Evolutionary conservation across 2,888 invertebrate species (phyloP), one percentile per base, ranked within the genome.

Genomic region (Netelia fuscicornis): DNA sequence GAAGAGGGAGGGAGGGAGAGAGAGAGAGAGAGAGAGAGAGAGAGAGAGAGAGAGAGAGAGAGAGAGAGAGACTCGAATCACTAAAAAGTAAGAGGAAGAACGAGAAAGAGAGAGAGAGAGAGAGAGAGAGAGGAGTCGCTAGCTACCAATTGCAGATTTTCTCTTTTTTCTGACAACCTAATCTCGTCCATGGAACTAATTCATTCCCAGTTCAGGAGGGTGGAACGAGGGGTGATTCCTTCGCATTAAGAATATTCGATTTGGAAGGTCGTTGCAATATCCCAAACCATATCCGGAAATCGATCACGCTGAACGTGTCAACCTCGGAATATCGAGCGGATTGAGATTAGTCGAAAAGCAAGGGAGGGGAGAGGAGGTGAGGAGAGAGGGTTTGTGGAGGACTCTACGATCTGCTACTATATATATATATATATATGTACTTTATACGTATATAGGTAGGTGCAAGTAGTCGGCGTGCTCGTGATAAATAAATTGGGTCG

Each of bases 401-500:
- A 64, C 48, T 25, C 64, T 17, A 17, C 37, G 58, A 71, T 20
- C 37, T 56, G 37, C 37, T 71, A 0, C 17, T 17, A 17, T 17
- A 17, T 17, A 17, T 17, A 17, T 17, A 17, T 17, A 17, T 17
- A 25, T 25, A 25, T 25, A 25, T 25, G 25, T 25, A 25, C 25
- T 2, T 25, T 25, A 25, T 25, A 8, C 20, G 17, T 48, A 37
- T 23, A 25, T 25, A 37, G 37, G 52, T 3, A 17, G 37, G 13
- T 60, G 20, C 17, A 30, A 23, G 65, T 23, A 37, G 42, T 20
- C 44, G 52, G 54, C 65, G 54, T 20, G 60, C 30, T 44, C 67
- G 81, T 68, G 84, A 81, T 84, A 84, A 84, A 84, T 84, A 84
- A 84, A 84, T 84, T 84, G 81, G 84, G 84, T 84, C 84, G 74